phyloP scores from a whole-genome alignment of 2,797 vertebrate genomes.

The Tragelaphus oryx region DNA sequence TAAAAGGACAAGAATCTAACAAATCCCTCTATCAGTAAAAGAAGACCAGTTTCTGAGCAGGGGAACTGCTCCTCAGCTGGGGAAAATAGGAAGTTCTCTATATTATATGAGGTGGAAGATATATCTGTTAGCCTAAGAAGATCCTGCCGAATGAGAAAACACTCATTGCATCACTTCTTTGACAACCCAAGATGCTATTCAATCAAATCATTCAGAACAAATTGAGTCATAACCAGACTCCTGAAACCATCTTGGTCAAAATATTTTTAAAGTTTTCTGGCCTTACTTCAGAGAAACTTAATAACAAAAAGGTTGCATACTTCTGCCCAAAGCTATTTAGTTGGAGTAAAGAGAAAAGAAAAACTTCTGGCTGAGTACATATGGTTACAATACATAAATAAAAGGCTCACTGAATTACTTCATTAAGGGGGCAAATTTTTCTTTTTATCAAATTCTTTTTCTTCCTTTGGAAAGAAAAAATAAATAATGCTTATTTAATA shows the following conservation, averaged over 20 bases:
- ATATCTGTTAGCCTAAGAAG: not conserved
- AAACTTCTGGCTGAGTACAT: slow-evolving; percentile 67
- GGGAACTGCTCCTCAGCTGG: not conserved
- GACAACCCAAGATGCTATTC: slow-evolving; percentile 54
- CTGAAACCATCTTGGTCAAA: slow-evolving; percentile 60
- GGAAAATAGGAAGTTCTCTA: not conserved
- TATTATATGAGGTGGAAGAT: not conserved
- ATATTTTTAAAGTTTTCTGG: slow-evolving; percentile 64
- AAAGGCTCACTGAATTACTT: slow-evolving; percentile 53
- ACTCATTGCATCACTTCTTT: slow-evolving; percentile 56
- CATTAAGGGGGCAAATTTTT: not conserved
- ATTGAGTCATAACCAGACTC: slow-evolving; percentile 63
- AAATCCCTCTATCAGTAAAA: not conserved
- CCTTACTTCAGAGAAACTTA: slow-evolving; percentile 62
- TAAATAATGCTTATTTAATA: slow-evolving; percentile 27
- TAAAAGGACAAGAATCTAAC: not conserved
- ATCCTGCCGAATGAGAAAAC: slow-evolving; percentile 11
- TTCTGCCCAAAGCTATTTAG: slow-evolving; percentile 59
- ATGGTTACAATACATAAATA: slow-evolving; percentile 65
- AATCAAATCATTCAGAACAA: slow-evolving; percentile 62
- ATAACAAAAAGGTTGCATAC: slow-evolving; percentile 55
- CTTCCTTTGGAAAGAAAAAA: slow-evolving; percentile 51
- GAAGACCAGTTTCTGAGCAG: not conserved
- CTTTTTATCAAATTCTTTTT: slow-evolving; percentile 29
- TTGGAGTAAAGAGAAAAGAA: not conserved